phyloP scores from a whole-genome alignment of 1,140 invertebrate species.

The Macrosteles quadrilineatus region DNA sequence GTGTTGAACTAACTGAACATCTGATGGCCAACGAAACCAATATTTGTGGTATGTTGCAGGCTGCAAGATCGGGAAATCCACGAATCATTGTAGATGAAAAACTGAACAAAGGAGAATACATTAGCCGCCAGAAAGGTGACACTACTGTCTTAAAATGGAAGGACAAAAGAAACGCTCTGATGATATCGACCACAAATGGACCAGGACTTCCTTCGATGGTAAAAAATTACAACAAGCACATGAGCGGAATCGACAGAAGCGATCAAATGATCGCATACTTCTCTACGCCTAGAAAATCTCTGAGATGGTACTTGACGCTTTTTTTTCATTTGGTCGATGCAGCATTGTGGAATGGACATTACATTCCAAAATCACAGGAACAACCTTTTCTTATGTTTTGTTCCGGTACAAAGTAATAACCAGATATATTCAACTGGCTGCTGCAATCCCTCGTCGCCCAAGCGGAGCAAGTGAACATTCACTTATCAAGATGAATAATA shows the following conservation, averaged over 20 bases:
- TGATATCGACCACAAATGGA: not conserved
- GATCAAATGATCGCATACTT: not conserved
- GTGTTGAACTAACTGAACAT: constrained; percentile 48
- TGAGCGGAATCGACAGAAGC: not conserved
- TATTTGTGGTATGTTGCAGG: constrained; percentile 51
- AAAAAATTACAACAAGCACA: not conserved
- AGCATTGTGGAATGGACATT: not conserved
- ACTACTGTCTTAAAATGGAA: constrained; percentile 50
- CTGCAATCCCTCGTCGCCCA: not conserved
- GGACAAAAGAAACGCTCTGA: constrained; percentile 43
- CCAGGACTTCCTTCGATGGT: not conserved
- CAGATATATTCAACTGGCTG: not conserved
- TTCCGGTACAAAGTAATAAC: not conserved
- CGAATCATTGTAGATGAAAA: constrained; percentile 46
- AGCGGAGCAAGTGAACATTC: not conserved
- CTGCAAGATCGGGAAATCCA: constrained; percentile 46
- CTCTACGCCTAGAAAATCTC: not conserved
- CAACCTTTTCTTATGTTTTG: not conserved
- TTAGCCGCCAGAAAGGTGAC: constrained; percentile 46
- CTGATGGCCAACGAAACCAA: constrained; percentile 50
- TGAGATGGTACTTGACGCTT: not conserved
- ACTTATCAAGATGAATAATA: not conserved
- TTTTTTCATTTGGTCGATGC: not conserved
- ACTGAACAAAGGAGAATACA: constrained; percentile 47
- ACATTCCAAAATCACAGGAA: not conserved